A percentile compares a stretch with the other conserved stretches of the same genome.
Evolutionary conservation across 2,888 invertebrate genomes (phyloP).

Genomic region (Acholoe squamosa): DNA sequence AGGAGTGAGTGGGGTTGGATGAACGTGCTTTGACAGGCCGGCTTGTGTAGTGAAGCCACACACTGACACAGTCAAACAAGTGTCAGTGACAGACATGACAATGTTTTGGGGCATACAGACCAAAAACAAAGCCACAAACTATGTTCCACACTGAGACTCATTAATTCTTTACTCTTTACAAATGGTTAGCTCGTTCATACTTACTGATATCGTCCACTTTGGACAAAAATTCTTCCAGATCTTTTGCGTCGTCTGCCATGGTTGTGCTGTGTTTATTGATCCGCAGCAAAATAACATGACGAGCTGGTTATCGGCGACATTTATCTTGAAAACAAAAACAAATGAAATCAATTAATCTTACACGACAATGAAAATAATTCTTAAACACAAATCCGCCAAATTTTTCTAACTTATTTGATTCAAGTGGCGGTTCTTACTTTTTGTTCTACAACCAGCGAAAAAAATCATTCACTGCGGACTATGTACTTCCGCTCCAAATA

Average conservation of each 20-base stretch:
- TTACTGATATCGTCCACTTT: conserved; percentile 74
- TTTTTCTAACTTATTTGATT: not conserved
- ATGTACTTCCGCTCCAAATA: conserved; percentile 13
- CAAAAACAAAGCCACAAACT: no score
- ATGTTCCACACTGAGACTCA: no score
- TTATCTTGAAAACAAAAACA: no score
- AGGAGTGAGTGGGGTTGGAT: no score
- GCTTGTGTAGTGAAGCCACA: no score
- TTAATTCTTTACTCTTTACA: no score
- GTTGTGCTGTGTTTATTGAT: conserved; percentile 65
- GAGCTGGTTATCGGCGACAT: not conserved
- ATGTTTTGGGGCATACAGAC: not conserved
- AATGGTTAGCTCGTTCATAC: not conserved
- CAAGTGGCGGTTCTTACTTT: not conserved
- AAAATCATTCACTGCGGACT: not conserved
- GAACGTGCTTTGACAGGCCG: no score
- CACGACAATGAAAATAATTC: no score
- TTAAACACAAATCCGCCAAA: not conserved
- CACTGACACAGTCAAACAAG: no score
- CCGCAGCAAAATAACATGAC: not conserved
- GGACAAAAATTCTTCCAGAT: conserved; percentile 74
- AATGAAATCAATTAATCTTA: no score
- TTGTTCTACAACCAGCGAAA: not conserved
- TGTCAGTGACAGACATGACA: no score
- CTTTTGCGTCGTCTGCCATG: conserved; percentile 72